These are phyloP conservation scores for Australoheros scitulus DNA, from an alignment of 2,113 vertebrate species.

Conservation along the genomic window DNA sequence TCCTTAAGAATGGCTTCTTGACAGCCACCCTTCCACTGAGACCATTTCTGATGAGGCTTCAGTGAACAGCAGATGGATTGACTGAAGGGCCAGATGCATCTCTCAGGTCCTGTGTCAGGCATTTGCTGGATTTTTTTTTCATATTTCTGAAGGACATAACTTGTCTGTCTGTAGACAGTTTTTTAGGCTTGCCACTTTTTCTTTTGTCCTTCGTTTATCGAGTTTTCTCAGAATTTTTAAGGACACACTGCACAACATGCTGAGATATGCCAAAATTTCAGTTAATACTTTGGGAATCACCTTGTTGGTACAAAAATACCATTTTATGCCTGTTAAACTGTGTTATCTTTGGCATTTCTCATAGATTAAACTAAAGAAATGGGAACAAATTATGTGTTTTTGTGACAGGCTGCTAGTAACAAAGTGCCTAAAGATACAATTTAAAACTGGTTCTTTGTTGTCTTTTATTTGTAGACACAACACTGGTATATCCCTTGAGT, in stretches of 20 bases:
- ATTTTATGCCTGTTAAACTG: not conserved
- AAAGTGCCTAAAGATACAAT: not conserved
- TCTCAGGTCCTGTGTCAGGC: not conserved
- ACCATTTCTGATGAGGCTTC: not conserved
- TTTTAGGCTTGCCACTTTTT: not conserved
- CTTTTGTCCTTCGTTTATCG: not conserved
- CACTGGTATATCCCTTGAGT: too few relatives aligned
- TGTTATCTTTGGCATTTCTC: too few relatives aligned
- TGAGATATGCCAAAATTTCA: not conserved
- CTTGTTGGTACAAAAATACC: not conserved
- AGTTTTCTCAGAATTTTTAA: not conserved
- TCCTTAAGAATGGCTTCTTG: too few relatives aligned
- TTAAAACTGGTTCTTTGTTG: too few relatives aligned
- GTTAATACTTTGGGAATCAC: not conserved
- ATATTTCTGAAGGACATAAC: not conserved
- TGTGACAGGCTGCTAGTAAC: not conserved
- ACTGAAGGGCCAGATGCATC: not conserved
- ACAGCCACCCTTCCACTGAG: not conserved
- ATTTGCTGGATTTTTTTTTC: not conserved
- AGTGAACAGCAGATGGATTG: not conserved
- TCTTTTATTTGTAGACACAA: too few relatives aligned
- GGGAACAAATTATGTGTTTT: not conserved
- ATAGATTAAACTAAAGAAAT: not conserved
- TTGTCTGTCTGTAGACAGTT: not conserved
- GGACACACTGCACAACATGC: not conserved